Evolutionary conservation across 2,797 vertebrate species (phyloP).

Genomic region (Gila robusta): DNA sequence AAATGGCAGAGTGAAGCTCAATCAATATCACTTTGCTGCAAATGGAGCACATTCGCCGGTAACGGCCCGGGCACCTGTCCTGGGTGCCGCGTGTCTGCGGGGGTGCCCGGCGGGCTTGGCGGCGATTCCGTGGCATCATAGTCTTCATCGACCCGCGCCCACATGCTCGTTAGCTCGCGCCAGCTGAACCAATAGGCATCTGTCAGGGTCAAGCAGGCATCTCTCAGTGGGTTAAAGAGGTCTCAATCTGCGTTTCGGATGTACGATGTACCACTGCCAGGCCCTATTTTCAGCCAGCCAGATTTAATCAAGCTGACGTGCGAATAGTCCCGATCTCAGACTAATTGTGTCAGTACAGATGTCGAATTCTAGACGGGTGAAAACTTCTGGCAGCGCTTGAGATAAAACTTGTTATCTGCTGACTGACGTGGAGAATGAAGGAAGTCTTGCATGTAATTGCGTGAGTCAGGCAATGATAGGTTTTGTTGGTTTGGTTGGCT

Average conservation of each 20-base stretch:
- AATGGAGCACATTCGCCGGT: constrained; percentile 43
- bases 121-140: constrained; percentile 27
- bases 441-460: constrained; percentile 51
- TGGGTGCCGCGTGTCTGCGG: neutral
- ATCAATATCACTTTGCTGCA: constrained; percentile 80
- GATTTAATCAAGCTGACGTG: constrained; percentile 52
- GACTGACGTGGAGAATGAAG: constrained; percentile 30
- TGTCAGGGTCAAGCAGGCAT: constrained; percentile 67
- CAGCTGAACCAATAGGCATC: constrained; percentile 53
- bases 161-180: constrained; percentile 37
- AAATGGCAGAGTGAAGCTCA: constrained; percentile 66
- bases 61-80: constrained; percentile 72
- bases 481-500: constrained; percentile 30
- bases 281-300: constrained; percentile 31
- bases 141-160: constrained; percentile 41
- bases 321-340: constrained; percentile 45
- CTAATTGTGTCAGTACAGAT: constrained; percentile 53
- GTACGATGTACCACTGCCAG: constrained; percentile 30
- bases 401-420: constrained; percentile 50
- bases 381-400: constrained; percentile 27
- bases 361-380: constrained; percentile 26
- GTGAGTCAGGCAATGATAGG: constrained; percentile 23
- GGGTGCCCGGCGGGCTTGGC: constrained; percentile 2
- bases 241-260: constrained; percentile 28
- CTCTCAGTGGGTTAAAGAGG: constrained; percentile 67